Conservation (phyloP, 2,113 vertebrate genomes). For the Vanacampus margaritifer region DNA sequence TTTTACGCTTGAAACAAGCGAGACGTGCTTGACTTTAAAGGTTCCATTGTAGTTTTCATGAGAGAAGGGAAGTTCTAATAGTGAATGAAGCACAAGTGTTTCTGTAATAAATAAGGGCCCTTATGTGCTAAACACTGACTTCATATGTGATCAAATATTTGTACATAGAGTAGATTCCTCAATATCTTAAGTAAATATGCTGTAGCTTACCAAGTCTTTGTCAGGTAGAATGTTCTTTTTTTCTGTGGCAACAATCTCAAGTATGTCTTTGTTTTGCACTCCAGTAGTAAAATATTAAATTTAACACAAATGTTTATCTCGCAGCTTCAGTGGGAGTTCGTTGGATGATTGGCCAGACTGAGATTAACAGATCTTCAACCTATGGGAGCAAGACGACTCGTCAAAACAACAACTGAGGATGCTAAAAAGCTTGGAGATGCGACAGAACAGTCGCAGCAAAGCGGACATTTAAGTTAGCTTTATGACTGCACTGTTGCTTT, state of each 20-base stretch:
- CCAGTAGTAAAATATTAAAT: background rate
- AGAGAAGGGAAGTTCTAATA: constrained; percentile 9
- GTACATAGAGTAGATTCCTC: background rate
- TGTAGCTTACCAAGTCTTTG: background rate
- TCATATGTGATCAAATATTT: background rate
- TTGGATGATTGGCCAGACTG: constrained; percentile 96
- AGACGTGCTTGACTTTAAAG: no score
- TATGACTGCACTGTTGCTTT: background rate
- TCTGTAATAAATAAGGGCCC: constrained; percentile 20
- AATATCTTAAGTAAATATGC: background rate
- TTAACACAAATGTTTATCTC: constrained; percentile 15
- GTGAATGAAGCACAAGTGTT: constrained; percentile 28
- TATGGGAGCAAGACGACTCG: constrained; percentile 82
- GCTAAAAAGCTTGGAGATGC: constrained; percentile 8
- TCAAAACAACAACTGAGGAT: constrained; percentile 70
- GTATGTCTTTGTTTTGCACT: background rate
- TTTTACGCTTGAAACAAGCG: no score
- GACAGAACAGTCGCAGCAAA: constrained; percentile 17
- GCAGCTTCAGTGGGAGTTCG: constrained; percentile 86
- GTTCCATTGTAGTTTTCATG: no score
- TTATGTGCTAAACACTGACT: background rate
- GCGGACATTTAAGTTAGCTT: background rate
- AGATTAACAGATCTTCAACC: constrained; percentile 86
- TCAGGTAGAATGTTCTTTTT: background rate
- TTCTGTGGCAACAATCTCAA: constrained; percentile 13